These are phyloP conservation scores for Muntiacus reevesi DNA, from an alignment of 2,113 vertebrate species.

Conservation along the genomic window DNA sequence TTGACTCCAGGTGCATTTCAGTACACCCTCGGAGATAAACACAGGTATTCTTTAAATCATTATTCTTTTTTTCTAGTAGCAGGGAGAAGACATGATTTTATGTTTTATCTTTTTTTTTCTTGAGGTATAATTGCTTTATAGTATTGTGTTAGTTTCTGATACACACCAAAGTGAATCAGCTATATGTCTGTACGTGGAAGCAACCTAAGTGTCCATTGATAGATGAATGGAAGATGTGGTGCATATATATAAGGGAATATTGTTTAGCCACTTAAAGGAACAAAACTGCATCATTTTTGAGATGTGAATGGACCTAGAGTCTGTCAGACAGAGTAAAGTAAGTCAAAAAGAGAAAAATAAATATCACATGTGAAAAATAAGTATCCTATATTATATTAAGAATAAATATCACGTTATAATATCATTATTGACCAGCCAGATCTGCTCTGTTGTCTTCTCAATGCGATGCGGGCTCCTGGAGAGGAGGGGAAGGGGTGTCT, in stretches of 20 bases:
- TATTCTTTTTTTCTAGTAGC: neutral
- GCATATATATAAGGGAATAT: neutral
- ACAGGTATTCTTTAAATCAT: neutral
- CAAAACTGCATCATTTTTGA: neutral
- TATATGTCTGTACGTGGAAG: neutral
- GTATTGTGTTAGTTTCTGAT: neutral
- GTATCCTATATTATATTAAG: no score
- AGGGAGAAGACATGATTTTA: neutral
- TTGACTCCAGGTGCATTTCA: neutral
- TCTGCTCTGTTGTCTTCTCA: neutral
- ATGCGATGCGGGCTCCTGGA: no score
- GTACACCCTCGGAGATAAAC: neutral
- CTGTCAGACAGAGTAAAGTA: neutral
- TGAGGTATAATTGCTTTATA: neutral
- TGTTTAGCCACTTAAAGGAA: neutral
- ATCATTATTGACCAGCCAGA: neutral
- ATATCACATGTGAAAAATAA: no score
- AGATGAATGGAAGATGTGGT: neutral
- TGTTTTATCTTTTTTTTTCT: neutral
- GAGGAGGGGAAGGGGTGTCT: neutral
- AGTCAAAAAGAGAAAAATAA: neutral
- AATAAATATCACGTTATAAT: no score
- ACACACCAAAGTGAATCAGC: neutral
- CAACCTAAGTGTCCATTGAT: neutral
- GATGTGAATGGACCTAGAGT: neutral